Evolutionary conservation across 2,888 invertebrate species (phyloP).

Genomic region (Syrphus vitripennis): DNA sequence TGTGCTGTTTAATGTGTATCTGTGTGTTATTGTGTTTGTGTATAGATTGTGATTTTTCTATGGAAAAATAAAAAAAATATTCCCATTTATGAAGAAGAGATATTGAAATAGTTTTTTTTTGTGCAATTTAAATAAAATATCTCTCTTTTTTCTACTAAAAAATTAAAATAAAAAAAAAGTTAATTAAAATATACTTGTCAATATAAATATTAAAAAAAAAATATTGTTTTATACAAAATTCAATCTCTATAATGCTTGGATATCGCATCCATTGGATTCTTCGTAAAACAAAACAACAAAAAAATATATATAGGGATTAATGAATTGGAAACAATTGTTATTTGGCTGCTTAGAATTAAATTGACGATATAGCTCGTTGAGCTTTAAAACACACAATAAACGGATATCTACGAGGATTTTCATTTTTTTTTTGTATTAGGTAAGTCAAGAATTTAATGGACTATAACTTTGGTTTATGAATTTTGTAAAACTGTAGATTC

Average conservation of each 20-base stretch:
- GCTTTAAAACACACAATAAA: slow-evolving; percentile 38
- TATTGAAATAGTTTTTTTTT: background rate
- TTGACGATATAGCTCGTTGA: slow-evolving; percentile 26
- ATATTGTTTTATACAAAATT: background rate
- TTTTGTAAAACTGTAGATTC: background rate
- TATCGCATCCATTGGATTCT: background rate
- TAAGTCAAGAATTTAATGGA: slow-evolving; percentile 26
- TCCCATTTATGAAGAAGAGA: background rate
- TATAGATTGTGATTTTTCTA: background rate
- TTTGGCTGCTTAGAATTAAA: slow-evolving; percentile 5
- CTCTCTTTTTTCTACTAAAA: background rate
- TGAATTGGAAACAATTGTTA: slow-evolving; percentile 12
- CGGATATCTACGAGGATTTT: slow-evolving; percentile 51
- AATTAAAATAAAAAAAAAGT: background rate
- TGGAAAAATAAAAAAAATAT: background rate
- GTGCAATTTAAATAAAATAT: slow-evolving; percentile 17
- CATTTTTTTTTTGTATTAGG: slow-evolving; percentile 1
- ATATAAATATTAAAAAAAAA: background rate
- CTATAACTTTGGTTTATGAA: no score
- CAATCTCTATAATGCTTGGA: background rate
- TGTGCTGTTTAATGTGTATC: background rate
- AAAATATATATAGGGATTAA: background rate
- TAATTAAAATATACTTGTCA: background rate
- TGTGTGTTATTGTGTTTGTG: background rate
- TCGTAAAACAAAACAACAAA: no score